Evolutionary conservation across 2,113 vertebrate genomes (phyloP).

Genomic region (Ranitomeya imitator): DNA sequence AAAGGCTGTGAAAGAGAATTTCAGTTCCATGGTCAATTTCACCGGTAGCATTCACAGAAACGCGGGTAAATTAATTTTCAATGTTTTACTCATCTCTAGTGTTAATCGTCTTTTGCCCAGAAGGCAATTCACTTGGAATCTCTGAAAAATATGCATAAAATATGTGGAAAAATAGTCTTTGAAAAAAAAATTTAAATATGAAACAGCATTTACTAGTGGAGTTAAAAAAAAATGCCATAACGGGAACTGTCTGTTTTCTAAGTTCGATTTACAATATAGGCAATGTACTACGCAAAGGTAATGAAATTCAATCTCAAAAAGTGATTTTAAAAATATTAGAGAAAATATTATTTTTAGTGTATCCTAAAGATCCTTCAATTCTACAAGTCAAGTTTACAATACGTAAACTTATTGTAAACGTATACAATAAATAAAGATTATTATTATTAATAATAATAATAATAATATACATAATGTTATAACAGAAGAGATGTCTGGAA

Average conservation of each 20-base stretch:
- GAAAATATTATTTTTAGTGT: neutral
- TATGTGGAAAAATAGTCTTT: neutral
- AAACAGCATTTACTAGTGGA: neutral
- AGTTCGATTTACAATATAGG: conserved; percentile 18
- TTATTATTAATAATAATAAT: too few species aligned
- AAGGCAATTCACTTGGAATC: neutral
- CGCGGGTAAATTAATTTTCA: neutral
- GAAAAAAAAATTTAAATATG: neutral
- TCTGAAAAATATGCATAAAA: neutral
- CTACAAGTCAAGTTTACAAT: neutral
- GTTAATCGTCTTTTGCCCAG: neutral
- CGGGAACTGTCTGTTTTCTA: neutral
- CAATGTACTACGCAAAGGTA: conserved; percentile 32
- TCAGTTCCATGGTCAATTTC: neutral
- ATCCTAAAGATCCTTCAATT: neutral
- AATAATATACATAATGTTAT: neutral
- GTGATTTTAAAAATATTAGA: neutral
- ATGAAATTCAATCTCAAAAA: conserved; percentile 28
- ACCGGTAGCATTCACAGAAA: neutral
- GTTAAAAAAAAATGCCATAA: conserved; percentile 19
- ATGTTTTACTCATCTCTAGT: neutral
- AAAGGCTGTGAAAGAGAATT: too few species aligned
- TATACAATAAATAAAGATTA: too few species aligned
- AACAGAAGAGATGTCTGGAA: neutral
- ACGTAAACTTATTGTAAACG: neutral